Conservation (phyloP, 2,888 invertebrate genomes). For the Nasonia oneida region DNA sequence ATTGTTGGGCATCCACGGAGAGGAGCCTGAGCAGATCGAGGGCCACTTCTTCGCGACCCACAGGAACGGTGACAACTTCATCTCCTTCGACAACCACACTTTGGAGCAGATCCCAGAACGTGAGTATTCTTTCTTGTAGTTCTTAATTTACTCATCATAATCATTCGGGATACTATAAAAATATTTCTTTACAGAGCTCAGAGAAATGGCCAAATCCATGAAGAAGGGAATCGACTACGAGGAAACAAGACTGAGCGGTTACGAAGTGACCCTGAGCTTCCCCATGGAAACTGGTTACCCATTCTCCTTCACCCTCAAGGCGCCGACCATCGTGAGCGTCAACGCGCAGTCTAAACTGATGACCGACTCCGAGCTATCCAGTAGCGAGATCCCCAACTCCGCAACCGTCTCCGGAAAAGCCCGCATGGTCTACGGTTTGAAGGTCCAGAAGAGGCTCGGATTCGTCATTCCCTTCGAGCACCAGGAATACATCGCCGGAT, state of each 20-base stretch:
- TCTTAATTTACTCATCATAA: not conserved
- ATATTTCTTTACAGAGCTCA: conserved; percentile 52
- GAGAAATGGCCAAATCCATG: conserved; percentile 78
- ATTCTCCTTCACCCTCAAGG: conserved; percentile 83
- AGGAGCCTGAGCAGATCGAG: conserved; percentile 82
- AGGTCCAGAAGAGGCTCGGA: conserved; percentile 83
- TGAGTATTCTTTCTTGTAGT: conserved; percentile 66
- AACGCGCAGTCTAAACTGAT: conserved; percentile 68
- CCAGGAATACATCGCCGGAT: conserved; percentile 82
- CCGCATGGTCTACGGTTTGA: conserved; percentile 80
- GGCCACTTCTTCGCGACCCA: conserved; percentile 80
- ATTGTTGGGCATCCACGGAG: conserved; percentile 81
- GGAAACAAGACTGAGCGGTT: conserved; percentile 83
- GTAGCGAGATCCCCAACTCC: conserved; percentile 22
- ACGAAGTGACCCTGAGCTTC: conserved; percentile 84
- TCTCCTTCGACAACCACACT: conserved; percentile 81
- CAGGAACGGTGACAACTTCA: conserved; percentile 79
- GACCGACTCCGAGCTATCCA: conserved; percentile 74
- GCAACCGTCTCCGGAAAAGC: conserved; percentile 31
- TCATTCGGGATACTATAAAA: not conserved
- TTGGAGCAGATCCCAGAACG: conserved; percentile 80
- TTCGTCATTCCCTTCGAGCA: conserved; percentile 84
- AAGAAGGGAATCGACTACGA: conserved; percentile 81
- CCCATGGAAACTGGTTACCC: conserved; percentile 87
- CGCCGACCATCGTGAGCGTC: conserved; percentile 78